Conservation (phyloP, 2,888 invertebrate genomes). For the Meandrusa payeni region DNA sequence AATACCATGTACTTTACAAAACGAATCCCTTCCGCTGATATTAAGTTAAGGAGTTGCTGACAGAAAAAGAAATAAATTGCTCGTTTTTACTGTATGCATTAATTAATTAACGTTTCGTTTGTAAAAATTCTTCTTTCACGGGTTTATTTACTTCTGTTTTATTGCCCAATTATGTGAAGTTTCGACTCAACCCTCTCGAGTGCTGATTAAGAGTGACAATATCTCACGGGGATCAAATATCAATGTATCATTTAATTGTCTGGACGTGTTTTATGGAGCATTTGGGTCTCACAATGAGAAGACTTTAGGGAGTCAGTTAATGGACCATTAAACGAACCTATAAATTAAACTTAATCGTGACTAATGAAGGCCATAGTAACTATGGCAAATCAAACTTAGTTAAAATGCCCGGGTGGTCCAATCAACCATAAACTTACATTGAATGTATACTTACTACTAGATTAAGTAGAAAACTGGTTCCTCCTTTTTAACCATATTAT, state of each 20-base stretch:
- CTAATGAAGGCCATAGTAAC: conserved; percentile 56
- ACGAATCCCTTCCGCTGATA: conserved; percentile 45
- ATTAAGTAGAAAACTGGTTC: too few relatives aligned
- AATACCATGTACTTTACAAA: conserved; percentile 40
- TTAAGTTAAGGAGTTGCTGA: conserved; percentile 48
- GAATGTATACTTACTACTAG: too few relatives aligned
- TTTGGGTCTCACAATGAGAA: conserved; percentile 60
- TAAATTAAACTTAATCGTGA: conserved; percentile 77
- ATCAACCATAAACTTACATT: conserved; percentile 43
- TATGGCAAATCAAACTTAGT: conserved; percentile 32
- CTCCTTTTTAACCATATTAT: too few relatives aligned
- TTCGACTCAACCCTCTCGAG: conserved; percentile 30
- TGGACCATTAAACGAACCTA: conserved; percentile 71
- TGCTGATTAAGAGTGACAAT: conserved; percentile 41
- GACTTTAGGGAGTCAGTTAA: conserved; percentile 63
- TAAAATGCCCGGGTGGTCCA: conserved; percentile 63
- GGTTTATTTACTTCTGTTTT: conserved; percentile 8
- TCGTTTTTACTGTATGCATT: conserved; percentile 21
- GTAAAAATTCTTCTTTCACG: conserved; percentile 9
- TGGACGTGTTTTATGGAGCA: conserved; percentile 68
- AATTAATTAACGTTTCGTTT: conserved; percentile 5
- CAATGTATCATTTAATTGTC: conserved; percentile 56
- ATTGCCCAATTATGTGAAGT: conserved; percentile 4
- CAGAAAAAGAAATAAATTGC: conserved; percentile 43
- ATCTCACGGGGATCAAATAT: conserved; percentile 46